phyloP scores from a whole-genome alignment of 2,888 invertebrate genomes.

The Serripes groenlandicus region DNA sequence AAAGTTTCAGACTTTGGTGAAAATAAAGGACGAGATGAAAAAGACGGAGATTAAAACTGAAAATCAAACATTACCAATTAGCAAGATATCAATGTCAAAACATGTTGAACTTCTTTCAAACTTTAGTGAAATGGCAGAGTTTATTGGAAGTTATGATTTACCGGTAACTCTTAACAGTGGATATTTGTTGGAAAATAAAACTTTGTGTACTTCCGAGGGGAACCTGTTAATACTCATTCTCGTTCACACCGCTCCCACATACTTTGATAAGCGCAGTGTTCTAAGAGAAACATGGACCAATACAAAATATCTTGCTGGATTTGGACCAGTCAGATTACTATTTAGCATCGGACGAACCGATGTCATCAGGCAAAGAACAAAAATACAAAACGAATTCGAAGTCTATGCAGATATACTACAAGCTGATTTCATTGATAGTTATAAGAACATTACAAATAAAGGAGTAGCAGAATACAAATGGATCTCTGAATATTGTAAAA shows the following conservation, averaged over 20 bases:
- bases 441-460: background rate
- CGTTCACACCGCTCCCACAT: background rate
- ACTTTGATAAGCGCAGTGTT: background rate
- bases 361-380: background rate
- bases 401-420: background rate
- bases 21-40: too few relatives aligned
- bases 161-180: background rate
- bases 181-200: background rate
- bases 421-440: background rate
- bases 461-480: background rate
- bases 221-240: background rate
- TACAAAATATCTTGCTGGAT: too few relatives aligned
- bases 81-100: too few relatives aligned
- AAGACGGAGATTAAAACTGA: too few relatives aligned
- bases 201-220: background rate
- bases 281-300: slow-evolving; percentile 11
- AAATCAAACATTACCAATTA: too few relatives aligned
- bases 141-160: background rate
- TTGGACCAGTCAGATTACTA: background rate
- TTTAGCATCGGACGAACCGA: background rate
- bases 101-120: background rate
- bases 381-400: background rate
- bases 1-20: too few relatives aligned
- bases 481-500: background rate
- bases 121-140: background rate